Evolutionary conservation across 2,888 invertebrate genomes (phyloP).

Genomic region (Uloborus plumipes): DNA sequence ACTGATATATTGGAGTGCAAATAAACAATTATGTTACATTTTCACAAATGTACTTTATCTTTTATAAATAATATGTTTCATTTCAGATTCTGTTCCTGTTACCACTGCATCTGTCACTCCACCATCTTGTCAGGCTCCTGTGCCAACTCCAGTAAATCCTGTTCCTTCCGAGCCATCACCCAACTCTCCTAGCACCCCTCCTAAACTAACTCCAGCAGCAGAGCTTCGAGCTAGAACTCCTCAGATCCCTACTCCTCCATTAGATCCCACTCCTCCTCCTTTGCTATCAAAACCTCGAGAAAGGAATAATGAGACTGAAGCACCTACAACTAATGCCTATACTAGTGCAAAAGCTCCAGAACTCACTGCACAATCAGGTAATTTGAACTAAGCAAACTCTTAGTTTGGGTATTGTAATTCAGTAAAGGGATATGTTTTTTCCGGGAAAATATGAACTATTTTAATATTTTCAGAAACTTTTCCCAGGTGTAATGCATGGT

Average conservation of each 20-base stretch:
- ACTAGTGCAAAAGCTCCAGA: constrained; percentile 53
- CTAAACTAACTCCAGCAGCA: constrained; percentile 60
- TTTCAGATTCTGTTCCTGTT: constrained; percentile 35
- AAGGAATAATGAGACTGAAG: constrained; percentile 35
- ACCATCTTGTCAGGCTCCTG: constrained; percentile 56
- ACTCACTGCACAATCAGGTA: constrained; percentile 55
- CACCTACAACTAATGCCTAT: constrained; percentile 38
- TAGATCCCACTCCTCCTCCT: constrained; percentile 43
- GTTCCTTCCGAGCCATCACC: constrained; percentile 64
- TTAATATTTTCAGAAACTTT: no score
- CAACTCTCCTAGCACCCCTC: constrained; percentile 60
- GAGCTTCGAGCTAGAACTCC: constrained; percentile 57
- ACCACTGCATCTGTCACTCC: constrained; percentile 44
- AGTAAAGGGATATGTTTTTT: no score
- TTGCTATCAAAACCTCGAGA: constrained; percentile 55
- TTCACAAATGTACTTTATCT: not conserved
- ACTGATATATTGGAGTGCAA: no score
- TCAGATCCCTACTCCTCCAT: constrained; percentile 59
- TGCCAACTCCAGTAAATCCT: constrained; percentile 58
- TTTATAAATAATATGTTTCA: not conserved
- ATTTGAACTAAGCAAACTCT: not conserved
- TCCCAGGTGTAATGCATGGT: no score
- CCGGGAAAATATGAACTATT: no score
- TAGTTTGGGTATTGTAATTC: no score
- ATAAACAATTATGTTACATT: not conserved